Base-by-base conservation (phyloP, 2,797 vertebrate species). In the Danio choprae region DNA sequence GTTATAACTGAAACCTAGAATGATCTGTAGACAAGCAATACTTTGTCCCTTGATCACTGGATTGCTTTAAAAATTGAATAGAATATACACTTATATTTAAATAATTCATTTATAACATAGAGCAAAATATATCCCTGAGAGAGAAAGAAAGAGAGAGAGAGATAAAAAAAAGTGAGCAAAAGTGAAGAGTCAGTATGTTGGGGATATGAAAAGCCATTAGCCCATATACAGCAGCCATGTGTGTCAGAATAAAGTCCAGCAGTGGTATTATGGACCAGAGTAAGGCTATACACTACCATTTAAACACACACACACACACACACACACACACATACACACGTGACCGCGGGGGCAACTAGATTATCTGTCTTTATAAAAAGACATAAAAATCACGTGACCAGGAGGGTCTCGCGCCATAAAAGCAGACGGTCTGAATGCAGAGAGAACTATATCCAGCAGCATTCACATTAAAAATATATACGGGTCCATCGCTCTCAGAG, bases 401-500 rank as follows among this genome's bases (percentile, higher is more conserved):
- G 12, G 22, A 48, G 43, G 18, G 18, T 65, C 60, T 64, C n/a
- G 12, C 16, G 20, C 20, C 22, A 43, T 64, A 72, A 56, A 79
- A 13, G 59, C 77, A 53, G 38, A 48, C 22, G 55, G 29, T 53
- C 41, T 16, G 41, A 55, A 46, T 16, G 80, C 20, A 40, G 51
- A 29, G 6, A 29, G 29, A 46, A 62, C 64, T 75, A 72, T 64
- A 71, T 77, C 76, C 69, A 79, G 74, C 46, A 59, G 50, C 20
- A 38, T 59, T 64, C 53, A 78, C 62, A 82, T 82, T 51, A 82
- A 70, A 81, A 70, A 84, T 81, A 84, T 84, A 81, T 71, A 75
- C 48, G 3, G 13, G 20, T 79, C 46, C 63, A 83, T 74, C 36
- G 15, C 73, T 50, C 48, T 63, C 71, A 71, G 68, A 81, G 58